Percentiles rank a stretch among this genome's conserved stretches.
Conservation (phyloP, 2,113 vertebrate species). For the Syrmaticus mikado region DNA sequence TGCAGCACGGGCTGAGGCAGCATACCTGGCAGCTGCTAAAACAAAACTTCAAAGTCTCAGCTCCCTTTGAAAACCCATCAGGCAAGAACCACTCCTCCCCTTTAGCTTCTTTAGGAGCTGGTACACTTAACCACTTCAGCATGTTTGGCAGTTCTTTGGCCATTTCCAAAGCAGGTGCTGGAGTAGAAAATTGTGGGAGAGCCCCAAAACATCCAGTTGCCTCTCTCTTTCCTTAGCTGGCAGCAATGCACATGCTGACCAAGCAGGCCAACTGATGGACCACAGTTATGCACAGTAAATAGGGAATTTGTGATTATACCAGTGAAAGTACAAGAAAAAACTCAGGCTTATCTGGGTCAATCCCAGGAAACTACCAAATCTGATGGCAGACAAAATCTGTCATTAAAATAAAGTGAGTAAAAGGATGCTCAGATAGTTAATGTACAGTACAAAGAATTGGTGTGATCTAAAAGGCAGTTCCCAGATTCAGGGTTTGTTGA, state of each 20-base stretch:
- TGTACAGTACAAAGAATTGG: neutral
- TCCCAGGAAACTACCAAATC: neutral
- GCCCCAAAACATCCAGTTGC: neutral
- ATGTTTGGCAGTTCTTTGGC: slow-evolving; percentile 85
- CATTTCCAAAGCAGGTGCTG: slow-evolving; percentile 59
- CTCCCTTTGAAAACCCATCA: slow-evolving; percentile 88
- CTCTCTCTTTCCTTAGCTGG: neutral
- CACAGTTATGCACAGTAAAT: neutral
- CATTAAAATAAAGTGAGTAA: slow-evolving; percentile 22
- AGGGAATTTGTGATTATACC: neutral
- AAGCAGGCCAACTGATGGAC: neutral
- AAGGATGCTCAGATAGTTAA: neutral
- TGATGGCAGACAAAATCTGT: slow-evolving; percentile 12
- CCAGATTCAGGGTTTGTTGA: neutral
- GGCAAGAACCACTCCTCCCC: slow-evolving; percentile 81
- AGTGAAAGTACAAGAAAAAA: neutral
- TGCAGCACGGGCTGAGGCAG: slow-evolving; percentile 82
- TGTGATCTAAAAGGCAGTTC: neutral
- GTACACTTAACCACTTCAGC: slow-evolving; percentile 88
- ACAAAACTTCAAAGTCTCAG: slow-evolving; percentile 89
- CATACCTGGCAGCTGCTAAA: slow-evolving; percentile 91
- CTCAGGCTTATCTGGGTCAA: neutral
- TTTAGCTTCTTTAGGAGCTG: slow-evolving; percentile 87
- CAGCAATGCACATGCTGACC: neutral
- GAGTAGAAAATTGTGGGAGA: slow-evolving; percentile 14